Percentiles rank a stretch among this genome's conserved stretches.
These are phyloP conservation scores for Chrysomela aeneicollis DNA, from an alignment of 2,888 invertebrate genomes.

Conservation along the genomic window DNA sequence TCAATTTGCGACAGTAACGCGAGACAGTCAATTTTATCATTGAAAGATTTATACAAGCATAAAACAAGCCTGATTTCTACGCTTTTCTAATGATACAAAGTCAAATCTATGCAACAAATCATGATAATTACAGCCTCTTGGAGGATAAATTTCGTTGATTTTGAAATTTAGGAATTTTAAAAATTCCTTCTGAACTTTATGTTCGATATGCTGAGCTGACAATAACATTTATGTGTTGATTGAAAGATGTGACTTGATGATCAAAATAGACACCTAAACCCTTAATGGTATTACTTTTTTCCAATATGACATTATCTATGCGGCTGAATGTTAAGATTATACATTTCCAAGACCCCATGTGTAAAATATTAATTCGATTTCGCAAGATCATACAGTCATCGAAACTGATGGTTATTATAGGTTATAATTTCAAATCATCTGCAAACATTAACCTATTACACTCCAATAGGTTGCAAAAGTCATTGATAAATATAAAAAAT, in stretches of 20 bases:
- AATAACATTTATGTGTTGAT: slow-evolving; percentile 6
- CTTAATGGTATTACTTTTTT: slow-evolving; percentile 9
- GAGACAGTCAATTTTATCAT: not conserved
- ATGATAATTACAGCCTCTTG: not conserved
- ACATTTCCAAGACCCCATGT: not conserved
- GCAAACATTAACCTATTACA: slow-evolving; percentile 23
- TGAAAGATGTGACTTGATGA: not conserved
- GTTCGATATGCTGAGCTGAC: not conserved
- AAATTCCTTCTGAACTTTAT: not conserved
- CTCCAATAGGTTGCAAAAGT: slow-evolving; percentile 9
- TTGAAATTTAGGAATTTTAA: no score
- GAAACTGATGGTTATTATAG: slow-evolving; percentile 11
- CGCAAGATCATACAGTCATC: not conserved
- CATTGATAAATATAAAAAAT: slow-evolving; percentile 26
- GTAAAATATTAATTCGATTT: not conserved
- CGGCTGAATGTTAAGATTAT: not conserved
- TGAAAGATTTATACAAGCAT: not conserved
- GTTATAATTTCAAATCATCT: slow-evolving; percentile 26
- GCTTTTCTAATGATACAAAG: not conserved
- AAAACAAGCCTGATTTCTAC: not conserved
- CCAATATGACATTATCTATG: not conserved
- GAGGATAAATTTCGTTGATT: no score
- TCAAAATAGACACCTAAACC: not conserved
- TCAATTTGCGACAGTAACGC: not conserved
- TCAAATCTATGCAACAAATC: not conserved